phyloP scores from a whole-genome alignment of 2,888 invertebrate species.

The Tipula helvola region DNA sequence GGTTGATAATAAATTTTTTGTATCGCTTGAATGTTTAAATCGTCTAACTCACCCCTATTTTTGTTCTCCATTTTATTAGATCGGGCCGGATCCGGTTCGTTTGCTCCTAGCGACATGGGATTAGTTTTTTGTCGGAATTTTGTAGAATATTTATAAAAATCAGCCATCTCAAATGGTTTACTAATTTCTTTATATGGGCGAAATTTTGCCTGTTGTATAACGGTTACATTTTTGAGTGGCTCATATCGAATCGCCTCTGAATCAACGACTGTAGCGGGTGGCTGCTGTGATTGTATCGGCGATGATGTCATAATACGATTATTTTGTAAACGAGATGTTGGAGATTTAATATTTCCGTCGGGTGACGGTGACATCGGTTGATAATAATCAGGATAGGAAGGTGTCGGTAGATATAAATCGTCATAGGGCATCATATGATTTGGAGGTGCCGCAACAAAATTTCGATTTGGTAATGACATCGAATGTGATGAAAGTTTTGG shows the following conservation, averaged over 20 bases:
- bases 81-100: neutral
- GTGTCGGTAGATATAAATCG: slow-evolving; percentile 10
- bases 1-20: slow-evolving; percentile 5
- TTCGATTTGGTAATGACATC: slow-evolving; percentile 22
- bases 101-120: neutral
- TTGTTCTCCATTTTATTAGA: neutral
- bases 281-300: neutral
- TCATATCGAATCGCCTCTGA: slow-evolving; percentile 44
- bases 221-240: slow-evolving; percentile 69
- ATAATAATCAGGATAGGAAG: neutral
- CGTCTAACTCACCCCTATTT: neutral
- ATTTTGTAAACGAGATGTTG: neutral
- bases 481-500: slow-evolving; percentile 33
- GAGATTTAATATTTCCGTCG: neutral
- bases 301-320: neutral
- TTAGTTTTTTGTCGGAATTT: slow-evolving; percentile 62
- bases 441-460: neutral
- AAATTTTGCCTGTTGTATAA: slow-evolving; percentile 79
- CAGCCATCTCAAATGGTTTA: slow-evolving; percentile 96
- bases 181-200: slow-evolving; percentile 87
- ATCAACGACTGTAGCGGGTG: neutral
- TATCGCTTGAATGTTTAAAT: neutral
- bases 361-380: neutral
- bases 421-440: neutral
- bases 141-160: slow-evolving; percentile 95